Evolutionary conservation across 2,797 vertebrate genomes (phyloP).

Genomic region (Micrastur ruficollis): DNA sequence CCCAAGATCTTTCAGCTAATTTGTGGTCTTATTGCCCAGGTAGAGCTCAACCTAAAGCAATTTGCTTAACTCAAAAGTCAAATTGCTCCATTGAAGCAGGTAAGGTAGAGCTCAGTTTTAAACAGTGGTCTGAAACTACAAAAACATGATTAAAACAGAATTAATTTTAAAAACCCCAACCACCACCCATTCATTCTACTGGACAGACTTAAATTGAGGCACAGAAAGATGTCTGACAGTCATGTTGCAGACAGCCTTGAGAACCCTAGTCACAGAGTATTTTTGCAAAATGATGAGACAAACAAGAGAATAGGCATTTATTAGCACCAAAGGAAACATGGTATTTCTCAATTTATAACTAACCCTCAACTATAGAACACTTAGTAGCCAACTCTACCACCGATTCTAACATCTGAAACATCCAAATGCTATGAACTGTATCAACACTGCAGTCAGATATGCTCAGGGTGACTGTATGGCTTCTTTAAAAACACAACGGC

Average conservation of each 20-base stretch:
- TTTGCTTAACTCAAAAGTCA: neutral
- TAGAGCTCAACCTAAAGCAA: neutral
- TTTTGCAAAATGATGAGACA: rapidly evolving
- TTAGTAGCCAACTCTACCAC: neutral
- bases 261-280: neutral
- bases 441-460: neutral
- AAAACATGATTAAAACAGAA: neutral
- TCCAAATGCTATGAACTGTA: neutral
- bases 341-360: neutral
- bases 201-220: neutral
- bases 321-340: neutral
- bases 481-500: neutral
- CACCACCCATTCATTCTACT: neutral
- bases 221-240: neutral
- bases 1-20: neutral
- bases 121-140: neutral
- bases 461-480: neutral
- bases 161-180: neutral
- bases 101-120: neutral
- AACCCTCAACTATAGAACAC: neutral
- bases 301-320: neutral
- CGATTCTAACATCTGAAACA: neutral
- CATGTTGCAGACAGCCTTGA: neutral
- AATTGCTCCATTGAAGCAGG: neutral
- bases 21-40: neutral